Base-by-base conservation (phyloP, 2,113 vertebrate species). In the Calidris pugnax region DNA sequence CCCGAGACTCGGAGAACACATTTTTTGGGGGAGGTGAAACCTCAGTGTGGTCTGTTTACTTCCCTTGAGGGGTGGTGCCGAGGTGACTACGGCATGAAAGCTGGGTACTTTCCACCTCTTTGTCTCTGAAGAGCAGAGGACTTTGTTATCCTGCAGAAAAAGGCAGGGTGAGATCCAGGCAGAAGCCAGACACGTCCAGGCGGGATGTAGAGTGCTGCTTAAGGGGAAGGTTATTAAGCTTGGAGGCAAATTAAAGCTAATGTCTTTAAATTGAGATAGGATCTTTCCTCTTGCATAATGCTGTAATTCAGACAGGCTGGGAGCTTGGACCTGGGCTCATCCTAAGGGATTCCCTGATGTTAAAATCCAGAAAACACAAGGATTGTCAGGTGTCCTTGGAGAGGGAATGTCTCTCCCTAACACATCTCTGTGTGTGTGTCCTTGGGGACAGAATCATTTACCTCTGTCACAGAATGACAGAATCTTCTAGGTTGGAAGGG, bases 51-150 rank as follows among this genome's bases (percentile, higher is more conserved):
- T 59, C 66, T 26, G 5, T 76, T 75, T 64, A 7, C 43, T 56
- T 85, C 33, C 33, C 56, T 9, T 39, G 7, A 19, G 32, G 47
- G 6, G 21, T 37, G 71, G 8, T 37, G n/a, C 18, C 1, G 6
- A 45, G 62, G 72, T 39, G 69, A 43, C 21, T 48, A 1, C 50
- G 4, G 13, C 7, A 10, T 87, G n/a, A 35, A 64, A 82, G 66
- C 67, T 41, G 41, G 93, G 91, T 84, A 8, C 95, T 96, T 91
- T 86, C 93, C 88, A 60, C 64, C 26, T 24, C 2, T 39, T 56
- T 10, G 22, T 57, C 73, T 57, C 41, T 67, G 41, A 22, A 41
- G 4, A 88, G 68, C 72, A n/a, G 39, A 67, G n/a, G 39, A 15
- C n/a, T 92, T 80, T n/a, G 47, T 85, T 92, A 62, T 30, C 55